Evolutionary conservation across 2,888 invertebrate species (phyloP).

Genomic region (Poecilobothrus nobilitatus): DNA sequence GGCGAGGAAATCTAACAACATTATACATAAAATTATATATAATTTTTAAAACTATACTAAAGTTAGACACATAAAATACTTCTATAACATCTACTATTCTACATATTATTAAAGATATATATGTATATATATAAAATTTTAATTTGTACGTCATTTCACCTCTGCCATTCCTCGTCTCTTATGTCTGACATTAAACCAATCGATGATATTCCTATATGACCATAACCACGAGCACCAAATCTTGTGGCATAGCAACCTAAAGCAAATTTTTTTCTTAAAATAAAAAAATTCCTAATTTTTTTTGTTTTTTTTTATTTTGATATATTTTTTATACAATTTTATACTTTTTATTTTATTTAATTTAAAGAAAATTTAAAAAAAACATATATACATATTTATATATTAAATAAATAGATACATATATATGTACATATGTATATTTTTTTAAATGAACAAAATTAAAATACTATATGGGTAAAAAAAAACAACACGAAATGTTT

Average conservation of each 20-base stretch:
- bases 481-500: too few relatives aligned
- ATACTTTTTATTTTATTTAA: too few relatives aligned
- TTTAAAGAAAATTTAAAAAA: background rate
- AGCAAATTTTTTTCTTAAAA: conserved; percentile 13
- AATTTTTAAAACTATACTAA: too few relatives aligned
- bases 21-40: too few relatives aligned
- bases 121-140: background rate
- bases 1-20: too few relatives aligned
- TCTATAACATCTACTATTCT: background rate
- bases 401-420: background rate
- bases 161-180: conserved; percentile 67
- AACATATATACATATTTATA: background rate
- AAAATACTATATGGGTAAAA: too few relatives aligned
- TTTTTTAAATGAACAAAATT: too few relatives aligned
- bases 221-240: conserved; percentile 90
- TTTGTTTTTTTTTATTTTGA: background rate
- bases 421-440: background rate
- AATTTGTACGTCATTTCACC: conserved; percentile 44
- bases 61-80: too few relatives aligned
- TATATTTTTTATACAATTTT: too few relatives aligned
- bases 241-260: conserved; percentile 92
- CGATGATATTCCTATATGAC: conserved; percentile 80
- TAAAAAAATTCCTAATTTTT: background rate
- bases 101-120: background rate
- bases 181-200: conserved; percentile 78